phyloP scores from a whole-genome alignment of 2,888 invertebrate genomes.

The Resseliella maxima region DNA sequence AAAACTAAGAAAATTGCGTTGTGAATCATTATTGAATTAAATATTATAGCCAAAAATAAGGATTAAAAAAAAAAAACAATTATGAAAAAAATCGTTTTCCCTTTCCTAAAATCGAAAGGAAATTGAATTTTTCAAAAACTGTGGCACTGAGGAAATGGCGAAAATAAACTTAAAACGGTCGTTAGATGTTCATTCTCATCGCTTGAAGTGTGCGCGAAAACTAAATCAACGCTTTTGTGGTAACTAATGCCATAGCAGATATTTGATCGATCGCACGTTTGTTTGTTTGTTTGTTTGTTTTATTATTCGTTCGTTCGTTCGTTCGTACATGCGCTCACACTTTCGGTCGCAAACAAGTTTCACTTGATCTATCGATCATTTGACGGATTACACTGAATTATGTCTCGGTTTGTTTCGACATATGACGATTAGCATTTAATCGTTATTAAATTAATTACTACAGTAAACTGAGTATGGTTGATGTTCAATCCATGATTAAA shows the following conservation, averaged over 20 bases:
- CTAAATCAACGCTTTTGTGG: not conserved
- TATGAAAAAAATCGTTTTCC: not conserved
- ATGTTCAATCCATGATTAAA: not conserved
- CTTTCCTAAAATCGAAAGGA: slow-evolving; percentile 2
- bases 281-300: too few relatives aligned
- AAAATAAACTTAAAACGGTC: not conserved
- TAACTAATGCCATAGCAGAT: not conserved
- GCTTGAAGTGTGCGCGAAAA: not conserved
- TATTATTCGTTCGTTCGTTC: too few relatives aligned
- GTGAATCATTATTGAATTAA: not conserved
- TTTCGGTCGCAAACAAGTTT: not conserved
- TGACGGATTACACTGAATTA: not conserved
- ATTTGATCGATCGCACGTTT: not conserved
- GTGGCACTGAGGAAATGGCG: not conserved
- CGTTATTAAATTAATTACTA: slow-evolving; percentile 39
- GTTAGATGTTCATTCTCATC: not conserved
- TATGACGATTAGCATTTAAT: not conserved
- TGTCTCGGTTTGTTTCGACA: not conserved
- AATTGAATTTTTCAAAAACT: slow-evolving; percentile 4
- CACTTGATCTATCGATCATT: not conserved
- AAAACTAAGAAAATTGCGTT: not conserved
- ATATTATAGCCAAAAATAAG: not conserved
- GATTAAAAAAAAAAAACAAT: not conserved
- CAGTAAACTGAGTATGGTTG: not conserved
- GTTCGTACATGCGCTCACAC: not conserved